Conservation (phyloP, 2,113 vertebrate genomes). For the Corythornis madagascariensis region DNA sequence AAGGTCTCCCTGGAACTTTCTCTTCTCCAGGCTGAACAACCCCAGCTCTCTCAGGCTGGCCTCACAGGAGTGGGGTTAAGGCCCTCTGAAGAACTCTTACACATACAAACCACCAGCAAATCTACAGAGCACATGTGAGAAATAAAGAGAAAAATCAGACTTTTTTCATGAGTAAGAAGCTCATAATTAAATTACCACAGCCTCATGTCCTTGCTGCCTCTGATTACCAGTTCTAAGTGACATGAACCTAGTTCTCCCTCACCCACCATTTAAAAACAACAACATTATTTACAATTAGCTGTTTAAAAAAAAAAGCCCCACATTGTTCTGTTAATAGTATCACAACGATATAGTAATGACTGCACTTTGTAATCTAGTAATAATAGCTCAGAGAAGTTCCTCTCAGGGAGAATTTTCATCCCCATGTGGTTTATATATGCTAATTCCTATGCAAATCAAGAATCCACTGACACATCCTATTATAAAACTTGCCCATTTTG, state of each 20-base stretch:
- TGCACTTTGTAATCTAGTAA: background rate
- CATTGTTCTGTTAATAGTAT: background rate
- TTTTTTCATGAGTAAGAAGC: background rate
- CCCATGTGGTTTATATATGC: background rate
- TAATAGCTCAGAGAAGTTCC: conserved; percentile 25
- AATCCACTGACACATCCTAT: conserved; percentile 30
- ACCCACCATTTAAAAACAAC: background rate
- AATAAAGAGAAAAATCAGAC: background rate
- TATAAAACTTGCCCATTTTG: conserved; percentile 25
- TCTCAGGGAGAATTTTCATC: background rate
- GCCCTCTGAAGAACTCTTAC: background rate
- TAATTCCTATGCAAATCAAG: conserved; percentile 45
- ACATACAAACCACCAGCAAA: background rate
- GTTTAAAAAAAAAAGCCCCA: background rate
- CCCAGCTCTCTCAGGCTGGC: too few relatives aligned
- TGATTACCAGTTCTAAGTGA: background rate
- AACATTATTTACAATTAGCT: background rate
- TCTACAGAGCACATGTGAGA: background rate
- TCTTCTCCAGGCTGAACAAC: too few relatives aligned
- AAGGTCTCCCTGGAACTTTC: too few relatives aligned
- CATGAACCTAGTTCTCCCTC: background rate
- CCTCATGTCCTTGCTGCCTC: background rate
- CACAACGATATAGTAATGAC: background rate
- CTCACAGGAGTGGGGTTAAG: too few relatives aligned
- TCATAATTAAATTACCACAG: background rate